These are phyloP conservation scores for Laticauda colubrina DNA, from an alignment of 2,113 vertebrate genomes.

Conservation along the genomic window DNA sequence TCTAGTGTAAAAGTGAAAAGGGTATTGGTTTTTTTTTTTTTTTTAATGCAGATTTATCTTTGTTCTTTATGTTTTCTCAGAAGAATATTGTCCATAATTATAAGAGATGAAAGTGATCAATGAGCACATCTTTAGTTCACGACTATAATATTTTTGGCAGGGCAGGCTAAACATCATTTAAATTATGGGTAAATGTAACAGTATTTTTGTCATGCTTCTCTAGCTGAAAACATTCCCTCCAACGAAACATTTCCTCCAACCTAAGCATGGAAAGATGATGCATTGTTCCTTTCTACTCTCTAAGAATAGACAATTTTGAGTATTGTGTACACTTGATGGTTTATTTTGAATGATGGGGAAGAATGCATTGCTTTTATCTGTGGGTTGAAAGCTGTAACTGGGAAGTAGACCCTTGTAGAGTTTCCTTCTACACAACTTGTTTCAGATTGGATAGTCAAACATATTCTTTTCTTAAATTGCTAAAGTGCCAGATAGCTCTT, in stretches of 20 bases:
- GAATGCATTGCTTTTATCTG: neutral
- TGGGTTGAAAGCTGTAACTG: neutral
- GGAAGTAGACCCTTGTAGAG: neutral
- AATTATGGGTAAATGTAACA: neutral
- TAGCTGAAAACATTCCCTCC: neutral
- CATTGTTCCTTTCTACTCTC: neutral
- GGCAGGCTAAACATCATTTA: neutral
- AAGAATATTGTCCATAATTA: slow-evolving; percentile 22
- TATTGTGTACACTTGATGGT: neutral
- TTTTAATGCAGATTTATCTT: neutral
- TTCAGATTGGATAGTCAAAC: neutral
- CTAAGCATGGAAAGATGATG: neutral
- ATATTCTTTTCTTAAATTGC: neutral
- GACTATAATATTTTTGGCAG: neutral
- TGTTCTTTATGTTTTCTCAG: neutral
- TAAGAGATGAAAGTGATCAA: slow-evolving; percentile 43
- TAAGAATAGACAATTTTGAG: neutral
- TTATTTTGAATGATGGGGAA: neutral
- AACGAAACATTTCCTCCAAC: neutral
- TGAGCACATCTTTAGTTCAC: slow-evolving; percentile 15
- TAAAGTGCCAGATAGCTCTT: neutral
- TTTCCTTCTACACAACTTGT: neutral
- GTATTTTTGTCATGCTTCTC: slow-evolving; percentile 4
- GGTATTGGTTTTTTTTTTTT: slow-evolving; percentile 5
- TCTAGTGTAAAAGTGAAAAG: neutral